phyloP scores from a whole-genome alignment of 2,797 vertebrate species.

The Oreochromis mossambicus region DNA sequence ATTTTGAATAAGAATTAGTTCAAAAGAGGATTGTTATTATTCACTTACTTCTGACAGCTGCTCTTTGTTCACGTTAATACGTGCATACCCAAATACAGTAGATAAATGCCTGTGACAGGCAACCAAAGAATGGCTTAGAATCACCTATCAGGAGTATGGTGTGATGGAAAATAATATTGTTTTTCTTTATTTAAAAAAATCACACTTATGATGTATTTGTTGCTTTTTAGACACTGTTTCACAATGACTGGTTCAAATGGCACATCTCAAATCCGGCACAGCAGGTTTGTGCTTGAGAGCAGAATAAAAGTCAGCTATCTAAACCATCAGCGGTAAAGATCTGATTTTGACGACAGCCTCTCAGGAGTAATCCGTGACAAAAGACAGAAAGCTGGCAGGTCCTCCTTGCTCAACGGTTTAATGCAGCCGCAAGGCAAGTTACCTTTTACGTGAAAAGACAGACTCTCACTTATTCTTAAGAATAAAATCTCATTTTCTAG shows the following conservation, averaged over 20 bases:
- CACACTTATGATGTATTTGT: not conserved
- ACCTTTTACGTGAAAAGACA: not conserved
- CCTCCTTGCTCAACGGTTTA: slow-evolving; percentile 1
- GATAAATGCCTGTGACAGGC: not conserved
- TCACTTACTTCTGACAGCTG: not conserved
- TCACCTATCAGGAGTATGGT: not conserved
- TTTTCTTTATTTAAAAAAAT: not conserved
- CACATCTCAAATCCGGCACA: not conserved
- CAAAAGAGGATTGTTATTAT: not conserved
- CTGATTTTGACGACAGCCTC: slow-evolving; percentile 10
- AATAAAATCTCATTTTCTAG: not conserved
- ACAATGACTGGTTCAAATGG: not conserved
- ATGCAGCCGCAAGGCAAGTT: not conserved
- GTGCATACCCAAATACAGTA: not conserved
- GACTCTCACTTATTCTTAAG: not conserved
- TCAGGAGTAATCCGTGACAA: not conserved
- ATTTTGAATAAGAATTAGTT: not conserved
- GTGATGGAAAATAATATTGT: not conserved
- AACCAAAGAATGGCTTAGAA: not conserved
- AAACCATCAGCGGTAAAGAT: not conserved
- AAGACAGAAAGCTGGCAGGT: not conserved
- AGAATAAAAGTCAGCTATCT: not conserved
- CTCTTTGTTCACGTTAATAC: not conserved
- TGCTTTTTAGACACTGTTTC: not conserved
- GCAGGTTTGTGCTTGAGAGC: not conserved